Percentiles rank a stretch among this genome's conserved stretches.
Conservation (phyloP, 2,888 invertebrate species). For the Cyclophora albipunctata region DNA sequence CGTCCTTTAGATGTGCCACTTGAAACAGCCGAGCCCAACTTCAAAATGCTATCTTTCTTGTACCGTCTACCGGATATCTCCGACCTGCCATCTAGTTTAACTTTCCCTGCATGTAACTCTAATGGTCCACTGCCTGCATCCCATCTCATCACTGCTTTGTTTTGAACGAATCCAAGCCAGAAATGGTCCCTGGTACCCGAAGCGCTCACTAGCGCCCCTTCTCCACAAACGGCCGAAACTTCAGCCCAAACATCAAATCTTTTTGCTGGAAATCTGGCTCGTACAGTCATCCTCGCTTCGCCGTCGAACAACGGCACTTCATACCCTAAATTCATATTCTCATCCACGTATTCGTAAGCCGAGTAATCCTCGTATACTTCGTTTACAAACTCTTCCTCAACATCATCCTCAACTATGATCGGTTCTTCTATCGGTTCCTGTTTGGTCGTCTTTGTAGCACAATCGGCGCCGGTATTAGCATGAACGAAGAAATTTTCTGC, state of each 20-base stretch:
- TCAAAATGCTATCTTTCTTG: slow-evolving; percentile 60
- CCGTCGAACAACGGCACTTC: slow-evolving; percentile 64
- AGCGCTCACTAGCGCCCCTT: slow-evolving; percentile 56
- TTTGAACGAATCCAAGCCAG: slow-evolving; percentile 60
- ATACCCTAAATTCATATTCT: slow-evolving; percentile 41
- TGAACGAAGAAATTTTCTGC: slow-evolving; percentile 48
- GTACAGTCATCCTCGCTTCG: slow-evolving; percentile 49
- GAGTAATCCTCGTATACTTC: slow-evolving; percentile 50
- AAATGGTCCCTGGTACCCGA: slow-evolving; percentile 62
- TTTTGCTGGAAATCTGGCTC: slow-evolving; percentile 55
- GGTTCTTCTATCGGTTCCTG: slow-evolving; percentile 1
- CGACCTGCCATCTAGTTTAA: slow-evolving; percentile 50
- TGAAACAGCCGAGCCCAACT: slow-evolving; percentile 46
- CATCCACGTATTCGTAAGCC: slow-evolving; percentile 45
- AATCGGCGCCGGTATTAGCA: slow-evolving; percentile 28
- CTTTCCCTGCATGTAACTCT: slow-evolving; percentile 51
- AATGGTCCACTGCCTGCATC: slow-evolving; percentile 60
- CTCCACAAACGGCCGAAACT: slow-evolving; percentile 57
- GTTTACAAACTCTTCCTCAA: slow-evolving; percentile 36
- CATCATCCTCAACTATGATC: slow-evolving; percentile 25
- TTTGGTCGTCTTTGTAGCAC: slow-evolving; percentile 28
- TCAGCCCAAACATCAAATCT: slow-evolving; percentile 68
- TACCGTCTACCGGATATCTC: slow-evolving; percentile 60
- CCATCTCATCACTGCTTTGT: slow-evolving; percentile 54
- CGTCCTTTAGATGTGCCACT: slow-evolving; percentile 54